Base-by-base conservation (phyloP, 2,113 vertebrate genomes). In the Myiagra hebetior region DNA sequence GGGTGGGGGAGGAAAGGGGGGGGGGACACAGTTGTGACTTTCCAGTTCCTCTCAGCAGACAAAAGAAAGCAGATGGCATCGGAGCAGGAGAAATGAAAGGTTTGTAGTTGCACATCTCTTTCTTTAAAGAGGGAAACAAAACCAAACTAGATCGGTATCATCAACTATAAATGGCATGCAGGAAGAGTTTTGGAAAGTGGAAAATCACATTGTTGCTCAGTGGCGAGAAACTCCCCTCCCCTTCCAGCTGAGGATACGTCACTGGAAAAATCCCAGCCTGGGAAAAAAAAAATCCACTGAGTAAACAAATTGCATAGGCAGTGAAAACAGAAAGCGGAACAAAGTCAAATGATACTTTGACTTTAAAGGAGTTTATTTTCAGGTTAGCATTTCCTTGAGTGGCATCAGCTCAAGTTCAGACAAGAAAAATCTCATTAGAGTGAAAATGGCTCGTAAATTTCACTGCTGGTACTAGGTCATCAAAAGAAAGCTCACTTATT, bases 251-350 rank as follows among this genome's bases (percentile, higher is more conserved):
- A 95, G 44, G 42, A 72, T 52, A 84, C 50, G 44, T 95, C 90
- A 96, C 81, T 94, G 95, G 92, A 95, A 97, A 97, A 97, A 92
- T 95, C 91, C 92, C 91, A 56, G 92, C 52, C 70, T 52, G 19
- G 11, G 21, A 5, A 77, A 57, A 77, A 79, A 94, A 80, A 88
- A 93, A 92, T 53, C 85, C 72, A 69, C 82, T 14, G 2, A 93
- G 77, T 60, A 96, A 94, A 91, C 64, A 89, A 77, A 87, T 63
- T 89, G 82, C 8, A 3, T 28, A 41, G 27, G 50, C 46, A 74
- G 67, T 11, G n/a, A 92, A 73, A 96, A 91, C 46, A 86, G 90
- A 92, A 95, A 92, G 89, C 83, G 72, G 93, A 95, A 95, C 91
- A 91, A 88, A 88, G 88, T 81, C 79, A 85, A 86, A 74, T 23